phyloP scores from a whole-genome alignment of 2,888 invertebrate genomes.

The Proisotoma minuta region DNA sequence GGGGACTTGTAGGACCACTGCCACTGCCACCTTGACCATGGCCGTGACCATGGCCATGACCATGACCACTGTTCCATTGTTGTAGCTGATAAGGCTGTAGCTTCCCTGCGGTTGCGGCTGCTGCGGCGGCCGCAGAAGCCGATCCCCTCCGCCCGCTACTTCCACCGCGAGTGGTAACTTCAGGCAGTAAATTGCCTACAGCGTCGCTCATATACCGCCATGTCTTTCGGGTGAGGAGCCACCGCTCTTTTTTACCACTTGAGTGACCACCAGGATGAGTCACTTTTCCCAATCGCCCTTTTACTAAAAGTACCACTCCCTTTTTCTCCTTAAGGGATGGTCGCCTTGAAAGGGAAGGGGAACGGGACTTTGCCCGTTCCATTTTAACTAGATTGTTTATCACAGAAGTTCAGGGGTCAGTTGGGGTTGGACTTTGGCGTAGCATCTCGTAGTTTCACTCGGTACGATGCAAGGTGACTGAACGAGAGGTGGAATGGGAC shows the following conservation, averaged over 20 bases:
- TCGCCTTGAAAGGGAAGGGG: constrained; percentile 41
- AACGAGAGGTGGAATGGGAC: too few relatives aligned
- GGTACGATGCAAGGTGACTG: too few relatives aligned
- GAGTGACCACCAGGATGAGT: constrained; percentile 18
- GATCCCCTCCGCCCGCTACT: not conserved
- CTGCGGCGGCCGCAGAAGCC: not conserved
- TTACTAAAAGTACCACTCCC: constrained; percentile 23
- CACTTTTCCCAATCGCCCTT: constrained; percentile 28
- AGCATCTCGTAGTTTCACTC: too few relatives aligned
- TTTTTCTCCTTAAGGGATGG: constrained; percentile 44
- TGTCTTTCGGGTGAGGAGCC: constrained; percentile 81
- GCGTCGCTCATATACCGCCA: constrained; percentile 92
- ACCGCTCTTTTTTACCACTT: constrained; percentile 63
- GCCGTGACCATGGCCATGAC: too few relatives aligned
- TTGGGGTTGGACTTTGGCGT: too few relatives aligned
- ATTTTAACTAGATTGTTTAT: constrained; percentile 3
- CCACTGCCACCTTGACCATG: too few relatives aligned
- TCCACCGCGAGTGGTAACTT: constrained; percentile 54
- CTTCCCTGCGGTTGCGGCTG: not conserved
- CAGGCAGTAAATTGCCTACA: constrained; percentile 78
- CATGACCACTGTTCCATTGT: constrained; percentile 6
- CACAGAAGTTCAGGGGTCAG: too few relatives aligned
- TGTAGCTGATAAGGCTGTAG: not conserved
- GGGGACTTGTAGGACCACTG: too few relatives aligned
- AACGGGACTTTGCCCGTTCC: constrained; percentile 41